Evolutionary conservation across 1,140 invertebrate species (phyloP).

Genomic region (Pseudachorutes palmiensis): DNA sequence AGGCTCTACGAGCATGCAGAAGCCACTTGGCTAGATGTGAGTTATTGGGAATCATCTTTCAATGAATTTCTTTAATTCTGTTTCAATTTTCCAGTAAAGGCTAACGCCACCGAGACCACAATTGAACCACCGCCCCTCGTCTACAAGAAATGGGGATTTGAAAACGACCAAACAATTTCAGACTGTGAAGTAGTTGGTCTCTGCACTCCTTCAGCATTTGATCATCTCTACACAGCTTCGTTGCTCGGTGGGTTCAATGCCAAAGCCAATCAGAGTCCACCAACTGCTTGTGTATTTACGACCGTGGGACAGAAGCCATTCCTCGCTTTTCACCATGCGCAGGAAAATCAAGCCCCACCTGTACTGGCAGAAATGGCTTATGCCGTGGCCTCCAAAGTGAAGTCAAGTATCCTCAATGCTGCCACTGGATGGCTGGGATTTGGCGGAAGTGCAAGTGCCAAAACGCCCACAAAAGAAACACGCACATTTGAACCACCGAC

Average conservation of each 20-base stretch:
- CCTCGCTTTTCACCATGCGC: constrained; percentile 77
- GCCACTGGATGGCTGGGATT: constrained; percentile 52
- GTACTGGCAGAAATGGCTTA: constrained; percentile 75
- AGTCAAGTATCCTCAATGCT: constrained; percentile 60
- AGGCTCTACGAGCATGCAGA: constrained; percentile 66
- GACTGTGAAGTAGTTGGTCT: constrained; percentile 71
- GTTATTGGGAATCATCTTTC: constrained; percentile 3
- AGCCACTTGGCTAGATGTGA: constrained; percentile 71
- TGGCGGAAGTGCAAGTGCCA: constrained; percentile 40
- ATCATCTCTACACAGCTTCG: constrained; percentile 74
- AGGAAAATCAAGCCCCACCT: constrained; percentile 69
- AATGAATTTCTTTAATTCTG: not conserved
- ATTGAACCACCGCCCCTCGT: constrained; percentile 52
- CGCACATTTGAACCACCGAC: constrained; percentile 49
- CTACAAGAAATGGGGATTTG: constrained; percentile 78
- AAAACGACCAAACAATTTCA: constrained; percentile 62
- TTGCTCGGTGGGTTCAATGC: constrained; percentile 67
- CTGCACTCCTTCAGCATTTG: constrained; percentile 67
- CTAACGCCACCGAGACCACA: constrained; percentile 56
- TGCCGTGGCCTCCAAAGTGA: constrained; percentile 79
- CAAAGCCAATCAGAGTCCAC: constrained; percentile 59
- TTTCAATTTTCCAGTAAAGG: constrained; percentile 53
- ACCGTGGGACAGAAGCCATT: constrained; percentile 74
- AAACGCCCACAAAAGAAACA: constrained; percentile 38
- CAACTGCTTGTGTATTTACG: constrained; percentile 66